Conservation (phyloP, 2,113 vertebrate species). For the Protobothrops mucrosquamatus region DNA sequence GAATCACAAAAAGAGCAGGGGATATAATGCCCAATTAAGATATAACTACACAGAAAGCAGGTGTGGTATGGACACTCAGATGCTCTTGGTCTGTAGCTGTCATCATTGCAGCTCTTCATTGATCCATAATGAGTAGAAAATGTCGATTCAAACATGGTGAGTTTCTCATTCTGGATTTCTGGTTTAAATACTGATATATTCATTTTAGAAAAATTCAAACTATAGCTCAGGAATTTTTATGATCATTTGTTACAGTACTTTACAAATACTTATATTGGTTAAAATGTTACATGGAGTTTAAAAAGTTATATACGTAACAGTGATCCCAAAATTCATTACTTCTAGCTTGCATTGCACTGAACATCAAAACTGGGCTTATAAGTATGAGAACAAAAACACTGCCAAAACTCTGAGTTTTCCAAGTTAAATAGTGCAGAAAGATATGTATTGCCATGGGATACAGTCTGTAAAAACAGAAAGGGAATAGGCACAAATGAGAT, state of each 20-base stretch:
- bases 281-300: constrained; percentile 44
- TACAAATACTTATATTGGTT: constrained; percentile 25
- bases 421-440: constrained; percentile 41
- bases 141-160: background rate
- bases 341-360: constrained; percentile 39
- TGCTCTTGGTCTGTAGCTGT: background rate
- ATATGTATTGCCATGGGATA: constrained; percentile 39
- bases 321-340: constrained; percentile 18
- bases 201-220: background rate
- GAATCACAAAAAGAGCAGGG: background rate
- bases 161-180: background rate
- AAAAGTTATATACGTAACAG: constrained; percentile 1
- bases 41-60: background rate
- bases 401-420: constrained; percentile 39
- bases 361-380: constrained; percentile 40
- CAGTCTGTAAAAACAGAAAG: constrained; percentile 21
- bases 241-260: background rate
- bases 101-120: background rate
- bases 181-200: background rate
- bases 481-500: background rate
- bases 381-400: constrained; percentile 30
- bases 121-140: background rate
- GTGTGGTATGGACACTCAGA: background rate
- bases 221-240: background rate
- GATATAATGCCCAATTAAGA: background rate